Evolutionary conservation across 2,113 vertebrate genomes (phyloP).

Genomic region (Pelmatolapia mariae): DNA sequence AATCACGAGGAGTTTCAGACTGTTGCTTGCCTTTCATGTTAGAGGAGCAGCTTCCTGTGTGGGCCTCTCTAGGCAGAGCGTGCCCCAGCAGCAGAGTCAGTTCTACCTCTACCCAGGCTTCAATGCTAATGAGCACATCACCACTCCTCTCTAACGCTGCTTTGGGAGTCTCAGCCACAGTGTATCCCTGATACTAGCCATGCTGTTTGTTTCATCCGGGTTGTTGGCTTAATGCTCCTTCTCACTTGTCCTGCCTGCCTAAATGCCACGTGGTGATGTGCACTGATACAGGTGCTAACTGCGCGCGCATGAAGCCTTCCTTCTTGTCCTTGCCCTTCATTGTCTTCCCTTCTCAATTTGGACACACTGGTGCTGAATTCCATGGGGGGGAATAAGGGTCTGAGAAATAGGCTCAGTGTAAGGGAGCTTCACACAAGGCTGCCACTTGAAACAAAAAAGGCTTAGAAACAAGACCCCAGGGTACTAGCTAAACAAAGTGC

Average conservation of each 20-base stretch:
- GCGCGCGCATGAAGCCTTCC: not conserved
- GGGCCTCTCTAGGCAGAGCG: constrained; percentile 11
- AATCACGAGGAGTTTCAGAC: constrained; percentile 2
- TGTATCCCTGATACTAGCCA: not conserved
- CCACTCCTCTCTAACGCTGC: constrained; percentile 15
- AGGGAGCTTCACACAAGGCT: constrained; percentile 49
- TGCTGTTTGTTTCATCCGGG: constrained; percentile 13
- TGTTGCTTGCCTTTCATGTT: constrained; percentile 16
- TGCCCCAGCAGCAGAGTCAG: constrained; percentile 10
- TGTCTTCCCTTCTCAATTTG: not conserved
- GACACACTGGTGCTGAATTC: constrained; percentile 29
- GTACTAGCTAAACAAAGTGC: constrained; percentile 35
- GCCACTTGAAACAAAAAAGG: constrained; percentile 60
- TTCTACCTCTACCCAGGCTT: constrained; percentile 12
- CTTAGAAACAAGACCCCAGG: constrained; percentile 52
- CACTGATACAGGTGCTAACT: not conserved
- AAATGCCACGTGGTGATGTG: constrained; percentile 5
- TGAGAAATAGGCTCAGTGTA: constrained; percentile 29
- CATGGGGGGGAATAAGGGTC: constrained; percentile 26
- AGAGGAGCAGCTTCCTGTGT: constrained; percentile 40
- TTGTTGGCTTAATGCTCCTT: not conserved
- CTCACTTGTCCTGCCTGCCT: not conserved
- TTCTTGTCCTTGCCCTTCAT: not conserved
- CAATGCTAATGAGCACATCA: constrained; percentile 35
- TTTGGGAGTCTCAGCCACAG: constrained; percentile 24